Percentiles rank a stretch among this genome's conserved stretches.
These are phyloP conservation scores for Strix aluco DNA, from an alignment of 2,113 vertebrate genomes.

Conservation along the genomic window DNA sequence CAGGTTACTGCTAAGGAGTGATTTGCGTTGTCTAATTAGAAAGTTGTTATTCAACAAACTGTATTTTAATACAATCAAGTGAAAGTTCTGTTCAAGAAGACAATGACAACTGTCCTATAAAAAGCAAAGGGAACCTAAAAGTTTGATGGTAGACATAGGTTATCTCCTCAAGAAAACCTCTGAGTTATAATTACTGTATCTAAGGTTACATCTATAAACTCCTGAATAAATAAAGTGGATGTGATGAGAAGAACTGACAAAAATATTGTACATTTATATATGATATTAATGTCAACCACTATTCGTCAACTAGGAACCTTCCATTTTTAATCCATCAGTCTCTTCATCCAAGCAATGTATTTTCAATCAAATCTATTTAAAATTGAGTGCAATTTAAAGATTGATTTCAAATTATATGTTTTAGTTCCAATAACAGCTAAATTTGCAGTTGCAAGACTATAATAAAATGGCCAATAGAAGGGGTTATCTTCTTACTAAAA, in stretches of 20 bases:
- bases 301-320: not conserved
- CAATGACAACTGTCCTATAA: not conserved
- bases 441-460: not conserved
- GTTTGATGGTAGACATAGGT: not conserved
- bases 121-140: not conserved
- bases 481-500: not conserved
- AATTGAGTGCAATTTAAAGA: not conserved
- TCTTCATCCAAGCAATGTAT: not conserved
- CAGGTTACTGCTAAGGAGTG: not conserved
- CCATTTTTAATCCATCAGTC: not conserved
- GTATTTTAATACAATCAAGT: not conserved
- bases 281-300: not conserved
- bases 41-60: not conserved
- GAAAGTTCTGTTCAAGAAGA: not conserved
- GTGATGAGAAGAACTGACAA: not conserved
- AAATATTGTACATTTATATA: not conserved
- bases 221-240: not conserved
- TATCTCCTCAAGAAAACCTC: not conserved
- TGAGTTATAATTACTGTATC: not conserved
- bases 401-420: not conserved
- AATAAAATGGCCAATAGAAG: not conserved
- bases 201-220: not conserved
- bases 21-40: not conserved
- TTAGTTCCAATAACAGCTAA: not conserved
- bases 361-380: not conserved